These are phyloP conservation scores for Fregata magnificens DNA, from an alignment of 2,113 vertebrate species.

Conservation along the genomic window DNA sequence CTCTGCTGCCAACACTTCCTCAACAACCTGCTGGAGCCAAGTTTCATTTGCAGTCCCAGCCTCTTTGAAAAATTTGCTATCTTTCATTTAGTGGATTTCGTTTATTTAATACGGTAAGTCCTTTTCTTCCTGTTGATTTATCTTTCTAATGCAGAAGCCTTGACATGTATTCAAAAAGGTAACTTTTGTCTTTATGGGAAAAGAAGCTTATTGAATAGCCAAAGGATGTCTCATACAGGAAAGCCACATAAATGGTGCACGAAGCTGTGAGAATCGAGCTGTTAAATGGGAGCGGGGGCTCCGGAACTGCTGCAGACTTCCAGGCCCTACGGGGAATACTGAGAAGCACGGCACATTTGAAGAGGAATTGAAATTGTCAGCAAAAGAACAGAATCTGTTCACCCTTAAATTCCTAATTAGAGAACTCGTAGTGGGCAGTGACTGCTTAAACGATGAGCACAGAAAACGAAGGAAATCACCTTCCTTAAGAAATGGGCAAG, in stretches of 20 bases:
- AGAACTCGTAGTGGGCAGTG: conserved; percentile 4
- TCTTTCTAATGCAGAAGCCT: conserved; percentile 37
- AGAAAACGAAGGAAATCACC: not conserved
- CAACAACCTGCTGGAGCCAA: not conserved
- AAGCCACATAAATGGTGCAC: conserved; percentile 46
- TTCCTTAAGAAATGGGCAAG: not conserved
- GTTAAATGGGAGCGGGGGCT: conserved; percentile 30
- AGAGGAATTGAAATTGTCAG: conserved; percentile 62
- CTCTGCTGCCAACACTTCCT: not conserved
- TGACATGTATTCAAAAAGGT: conserved; percentile 57
- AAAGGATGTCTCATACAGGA: conserved; percentile 48
- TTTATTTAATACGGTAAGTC: conserved; percentile 50
- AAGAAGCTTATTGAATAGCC: conserved; percentile 48
- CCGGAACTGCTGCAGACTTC: conserved; percentile 51
- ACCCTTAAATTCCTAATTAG: conserved; percentile 56
- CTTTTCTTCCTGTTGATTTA: conserved; percentile 48
- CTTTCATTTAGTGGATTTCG: not conserved
- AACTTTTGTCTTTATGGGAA: conserved; percentile 62
- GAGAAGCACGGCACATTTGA: conserved; percentile 46
- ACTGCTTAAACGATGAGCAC: conserved; percentile 17
- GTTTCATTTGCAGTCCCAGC: not conserved
- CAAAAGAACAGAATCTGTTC: conserved; percentile 48
- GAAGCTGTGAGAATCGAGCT: conserved; percentile 44
- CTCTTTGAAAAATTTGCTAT: conserved; percentile 2
- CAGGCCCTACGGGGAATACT: conserved; percentile 22